Base-by-base conservation (phyloP, 2,888 invertebrate species). In the Patella ulyssiponensis region DNA sequence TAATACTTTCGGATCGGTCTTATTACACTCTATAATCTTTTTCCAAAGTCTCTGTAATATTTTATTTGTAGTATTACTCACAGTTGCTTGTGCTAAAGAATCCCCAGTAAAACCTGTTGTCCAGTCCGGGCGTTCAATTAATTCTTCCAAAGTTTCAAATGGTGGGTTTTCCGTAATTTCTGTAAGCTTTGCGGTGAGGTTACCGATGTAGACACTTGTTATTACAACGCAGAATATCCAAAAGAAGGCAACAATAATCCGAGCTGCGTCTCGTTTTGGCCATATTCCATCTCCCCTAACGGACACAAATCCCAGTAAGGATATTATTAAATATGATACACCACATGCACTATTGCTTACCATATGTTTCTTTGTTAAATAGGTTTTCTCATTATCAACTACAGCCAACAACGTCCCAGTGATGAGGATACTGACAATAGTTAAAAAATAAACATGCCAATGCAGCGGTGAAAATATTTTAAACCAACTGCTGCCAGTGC, bases 151-250 rank as follows among this genome's bases (percentile, higher is more conserved):
- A 23, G 20, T 23, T 20, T 20, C 12, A 20, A 64, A 64, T 23
- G 64, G 64, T 23, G 20, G 20, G 0, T 14, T 64, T 12, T 23
- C 64, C 3, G 23, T 14, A 23, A 11, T 64, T 2, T 23, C 23
- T 23, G 64, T 64, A 20, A 64, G 11, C 12, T 23, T 20, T 12
- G 64, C 64, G 12, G 64, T 64, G 20, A 64, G 23, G 23, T 64
- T 64, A 20, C 64, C 64, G 5, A 64, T 64, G 20, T 64, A 64
- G 20, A 23, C 23, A 23, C 64, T 23, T 11, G 64, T 64, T 20
- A 64, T 64, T 12, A 64, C 64, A 14, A 64, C 23, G 64, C 64
- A 64, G 64, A 64, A 64, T 23, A 64, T 64, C 64, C 64, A 64
- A 23, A 64, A 64, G 64, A 23, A 9, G 20, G 64, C 64, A 4